Base-by-base conservation (phyloP, 1,140 invertebrate species). In the Scaptomyza montana region DNA sequence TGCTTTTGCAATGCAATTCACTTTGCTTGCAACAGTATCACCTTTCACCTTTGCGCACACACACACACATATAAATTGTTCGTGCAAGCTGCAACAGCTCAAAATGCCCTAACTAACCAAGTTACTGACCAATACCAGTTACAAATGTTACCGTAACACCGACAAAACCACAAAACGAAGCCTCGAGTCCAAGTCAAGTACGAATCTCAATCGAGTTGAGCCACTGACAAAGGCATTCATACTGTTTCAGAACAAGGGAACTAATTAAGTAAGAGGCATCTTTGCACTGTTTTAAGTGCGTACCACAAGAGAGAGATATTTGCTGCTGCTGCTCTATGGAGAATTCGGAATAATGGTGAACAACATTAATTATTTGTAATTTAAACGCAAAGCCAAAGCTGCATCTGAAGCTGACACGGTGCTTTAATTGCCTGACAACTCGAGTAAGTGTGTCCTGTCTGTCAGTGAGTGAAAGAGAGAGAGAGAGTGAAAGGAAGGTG, bases 211-310 rank as follows among this genome's bases (percentile, higher is more conserved):
- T 36, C 39, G 39, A 43, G 39, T 43, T 12, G 12, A n/a, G 4
- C 56, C 55, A 56, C n/a, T 30, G 41, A 78, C 76, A 77, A 62
- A 73, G 60, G 45, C 60, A 51, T 28, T 66, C 64, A 33, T 33
- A 6, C 30, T 33, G 30, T 5, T 33, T 51, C 56, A 51, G n/a
- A 25, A 46, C 62, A 33, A 16, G 51, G 25, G 25, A 28, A 62
- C 77, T 79, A 78, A 78, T 78, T 78, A 78, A 78, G 77, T 68
- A 69, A 63, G 68, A 78, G 77, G 63, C 76, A 19, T 25, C 50
- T 45, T 16, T 19, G 55, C 21, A 53, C 61, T 30, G 55, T 71
- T 64, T 77, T 68, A 78, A 78, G 61, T 78, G 62, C 36, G 45
- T 59, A 73, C 76, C 74, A 67, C 75, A 71, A 78, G 67, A 60